Evolutionary conservation across 2,113 vertebrate genomes (phyloP), one percentile per base, ranked within the genome.

Genomic region (Corythoichthys intestinalis): DNA sequence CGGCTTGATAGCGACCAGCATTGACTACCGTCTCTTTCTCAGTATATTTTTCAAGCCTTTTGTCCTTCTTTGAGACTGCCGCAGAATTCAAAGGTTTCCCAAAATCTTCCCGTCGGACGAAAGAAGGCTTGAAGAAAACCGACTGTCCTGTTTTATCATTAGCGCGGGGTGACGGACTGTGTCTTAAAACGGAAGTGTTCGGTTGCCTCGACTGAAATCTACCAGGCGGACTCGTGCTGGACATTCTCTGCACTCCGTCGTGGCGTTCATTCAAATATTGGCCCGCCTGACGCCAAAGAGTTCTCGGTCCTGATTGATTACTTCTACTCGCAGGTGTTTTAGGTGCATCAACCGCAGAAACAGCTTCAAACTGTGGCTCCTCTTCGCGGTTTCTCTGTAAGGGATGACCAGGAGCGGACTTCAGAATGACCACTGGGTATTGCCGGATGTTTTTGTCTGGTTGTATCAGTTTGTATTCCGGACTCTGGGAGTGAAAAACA

Each of bases 91-190:
- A 15, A 37, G 56, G 4, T 15, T 58, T 58, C 34, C 56, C 56
- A 14, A 58, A 58, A 37, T 58, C 34, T 37, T 63, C 34, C 10
- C 17, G 56, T 14, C 52, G 41, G 37, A 34, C 17, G 4, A 13
- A 28, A 12, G 66, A 59, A 4, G 56, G 11, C 14, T 77, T 75
- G 47, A 82, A 67, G 39, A 74, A 79, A 70, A 79, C 77, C 0
- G 78, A 77, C 41, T 61, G 48, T 13, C 67, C 4, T 2, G 46
- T 66, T 54, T 17, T 67, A 60, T 8, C 64, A 64, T 75, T 37
- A 2, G 37, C 59, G 59, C 67, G 34, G n/a, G 70, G 41, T 62
- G 71, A 14, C 1, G 15, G 12, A 7, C 64, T 59, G 35, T 3
- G 38, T 69, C 74, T 71, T 47, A 65, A 57, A 74, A 54, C 11